Evolutionary conservation across 1,140 invertebrate species (phyloP).

Genomic region (Bombus waltoni): DNA sequence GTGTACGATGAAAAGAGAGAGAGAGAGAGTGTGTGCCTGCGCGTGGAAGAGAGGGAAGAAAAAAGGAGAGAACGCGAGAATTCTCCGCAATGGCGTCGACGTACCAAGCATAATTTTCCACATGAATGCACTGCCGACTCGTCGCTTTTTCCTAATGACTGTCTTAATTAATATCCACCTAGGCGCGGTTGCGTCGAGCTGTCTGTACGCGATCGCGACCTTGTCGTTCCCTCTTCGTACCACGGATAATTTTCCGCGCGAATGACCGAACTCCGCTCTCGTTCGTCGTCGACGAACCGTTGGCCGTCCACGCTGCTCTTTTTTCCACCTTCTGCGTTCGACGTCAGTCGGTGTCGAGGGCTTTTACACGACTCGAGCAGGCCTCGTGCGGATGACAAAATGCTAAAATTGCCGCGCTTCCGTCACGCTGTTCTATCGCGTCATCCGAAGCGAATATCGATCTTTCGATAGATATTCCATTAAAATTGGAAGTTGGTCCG

Average conservation of each 20-base stretch:
- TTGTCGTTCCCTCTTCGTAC: conserved; percentile 11
- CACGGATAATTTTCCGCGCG: conserved; percentile 54
- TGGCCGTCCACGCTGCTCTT: conserved; percentile 16
- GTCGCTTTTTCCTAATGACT: conserved; percentile 56
- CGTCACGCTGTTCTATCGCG: not conserved
- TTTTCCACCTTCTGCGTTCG: conserved; percentile 10
- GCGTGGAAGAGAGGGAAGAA: not conserved
- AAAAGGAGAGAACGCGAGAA: not conserved
- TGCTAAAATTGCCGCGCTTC: too few species aligned
- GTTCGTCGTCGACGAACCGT: conserved; percentile 3
- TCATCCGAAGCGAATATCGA: not conserved
- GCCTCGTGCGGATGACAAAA: conserved; percentile 25
- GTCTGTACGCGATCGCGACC: conserved; percentile 28
- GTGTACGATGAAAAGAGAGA: not conserved
- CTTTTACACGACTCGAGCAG: not conserved
- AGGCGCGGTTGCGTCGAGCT: conserved; percentile 9
- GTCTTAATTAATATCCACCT: conserved; percentile 70
- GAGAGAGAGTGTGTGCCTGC: too few species aligned
- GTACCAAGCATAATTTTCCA: conserved; percentile 57
- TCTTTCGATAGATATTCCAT: not conserved
- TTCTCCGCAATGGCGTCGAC: not conserved
- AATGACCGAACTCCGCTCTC: conserved; percentile 30
- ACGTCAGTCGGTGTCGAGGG: conserved; percentile 20
- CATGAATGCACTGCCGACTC: conserved; percentile 49
- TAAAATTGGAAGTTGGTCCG: not conserved